Conservation (phyloP, 1,140 invertebrate species). For the Halyomorpha halys region DNA sequence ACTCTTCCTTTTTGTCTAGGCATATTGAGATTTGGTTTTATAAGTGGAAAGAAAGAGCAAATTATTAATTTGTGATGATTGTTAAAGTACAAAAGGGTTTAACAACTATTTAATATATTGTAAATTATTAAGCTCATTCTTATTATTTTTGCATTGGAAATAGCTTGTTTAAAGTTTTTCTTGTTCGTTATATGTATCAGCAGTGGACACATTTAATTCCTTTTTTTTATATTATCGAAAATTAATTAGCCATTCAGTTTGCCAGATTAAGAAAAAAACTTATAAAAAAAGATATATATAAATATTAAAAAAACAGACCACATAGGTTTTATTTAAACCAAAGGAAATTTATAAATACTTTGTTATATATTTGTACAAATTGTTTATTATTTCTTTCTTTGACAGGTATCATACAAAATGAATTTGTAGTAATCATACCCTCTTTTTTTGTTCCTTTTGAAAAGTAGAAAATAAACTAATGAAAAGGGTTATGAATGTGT, state of each 20-base stretch:
- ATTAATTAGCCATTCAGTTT: too few relatives aligned
- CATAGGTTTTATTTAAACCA: constrained; percentile 12
- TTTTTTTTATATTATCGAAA: too few relatives aligned
- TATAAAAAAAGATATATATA: neutral
- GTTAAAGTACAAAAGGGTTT: constrained; percentile 16
- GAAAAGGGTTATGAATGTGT: too few relatives aligned
- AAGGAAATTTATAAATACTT: constrained; percentile 16
- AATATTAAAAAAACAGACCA: constrained; percentile 2
- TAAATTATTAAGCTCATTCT: constrained; percentile 8
- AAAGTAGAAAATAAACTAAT: too few relatives aligned
- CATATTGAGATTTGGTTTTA: neutral
- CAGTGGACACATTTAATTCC: too few relatives aligned
- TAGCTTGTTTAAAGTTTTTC: neutral
- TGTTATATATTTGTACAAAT: constrained; percentile 14
- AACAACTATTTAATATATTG: neutral
- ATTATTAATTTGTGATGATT: constrained; percentile 7
- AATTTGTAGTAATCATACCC: too few relatives aligned
- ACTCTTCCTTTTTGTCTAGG: constrained; percentile 14
- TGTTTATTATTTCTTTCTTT: constrained; percentile 3
- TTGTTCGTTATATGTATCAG: neutral
- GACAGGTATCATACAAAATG: too few relatives aligned
- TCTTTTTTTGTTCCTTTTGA: too few relatives aligned
- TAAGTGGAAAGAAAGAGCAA: constrained; percentile 8
- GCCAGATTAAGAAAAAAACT: too few relatives aligned
- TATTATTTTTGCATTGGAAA: neutral